phyloP scores from a whole-genome alignment of 2,113 vertebrate species.

The Hystrix brachyura region DNA sequence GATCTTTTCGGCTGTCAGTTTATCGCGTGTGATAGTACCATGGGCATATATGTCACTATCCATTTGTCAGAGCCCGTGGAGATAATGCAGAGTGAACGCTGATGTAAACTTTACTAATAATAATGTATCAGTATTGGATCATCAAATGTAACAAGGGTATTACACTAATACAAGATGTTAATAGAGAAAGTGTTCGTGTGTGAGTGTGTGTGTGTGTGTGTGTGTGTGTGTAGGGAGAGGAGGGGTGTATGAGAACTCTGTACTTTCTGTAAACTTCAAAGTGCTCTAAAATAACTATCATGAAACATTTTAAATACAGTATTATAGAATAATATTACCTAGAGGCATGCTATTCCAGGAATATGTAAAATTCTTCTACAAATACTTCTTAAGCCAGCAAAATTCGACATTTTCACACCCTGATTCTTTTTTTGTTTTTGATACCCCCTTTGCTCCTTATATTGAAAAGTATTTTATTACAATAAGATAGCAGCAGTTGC shows the following conservation, averaged over 20 bases:
- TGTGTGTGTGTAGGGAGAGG: background rate
- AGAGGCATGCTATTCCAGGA: background rate
- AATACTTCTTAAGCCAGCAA: slow-evolving; percentile 2
- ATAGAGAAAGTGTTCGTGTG: background rate
- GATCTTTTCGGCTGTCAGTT: background rate
- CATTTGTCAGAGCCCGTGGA: background rate
- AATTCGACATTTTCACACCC: background rate
- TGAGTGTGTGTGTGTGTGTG: background rate
- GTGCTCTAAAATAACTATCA: background rate
- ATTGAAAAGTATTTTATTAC: slow-evolving; percentile 61
- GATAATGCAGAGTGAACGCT: background rate
- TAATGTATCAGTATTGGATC: background rate
- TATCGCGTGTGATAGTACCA: background rate
- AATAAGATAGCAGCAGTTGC: background rate
- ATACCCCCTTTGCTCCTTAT: background rate
- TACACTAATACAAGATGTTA: background rate
- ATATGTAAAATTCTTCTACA: background rate
- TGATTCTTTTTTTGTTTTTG: background rate
- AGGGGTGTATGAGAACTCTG: background rate
- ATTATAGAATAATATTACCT: background rate
- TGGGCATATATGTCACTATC: background rate
- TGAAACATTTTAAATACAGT: background rate
- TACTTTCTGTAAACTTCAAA: background rate
- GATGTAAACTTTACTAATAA: background rate
- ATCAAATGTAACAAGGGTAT: background rate